Conservation (phyloP, 1,140 invertebrate species). For the Patella vulgata region DNA sequence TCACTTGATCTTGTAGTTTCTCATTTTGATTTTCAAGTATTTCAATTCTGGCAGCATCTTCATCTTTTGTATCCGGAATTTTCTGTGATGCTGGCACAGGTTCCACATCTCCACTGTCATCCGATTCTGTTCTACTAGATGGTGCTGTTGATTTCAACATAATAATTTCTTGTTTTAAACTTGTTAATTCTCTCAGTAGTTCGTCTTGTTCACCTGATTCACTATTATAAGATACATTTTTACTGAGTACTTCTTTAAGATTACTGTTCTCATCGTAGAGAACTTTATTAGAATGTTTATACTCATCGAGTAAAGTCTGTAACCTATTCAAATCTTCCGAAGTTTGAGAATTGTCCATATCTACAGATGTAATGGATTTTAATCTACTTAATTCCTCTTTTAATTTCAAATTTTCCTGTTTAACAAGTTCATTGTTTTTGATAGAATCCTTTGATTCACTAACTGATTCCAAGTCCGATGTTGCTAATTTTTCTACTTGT, state of each 20-base stretch:
- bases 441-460: no score
- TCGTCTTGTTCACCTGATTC: conserved; percentile 20
- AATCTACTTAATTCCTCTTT: no score
- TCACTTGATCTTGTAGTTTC: conserved; percentile 30
- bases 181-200: conserved; percentile 13
- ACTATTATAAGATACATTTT: conserved; percentile 1
- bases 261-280: no score
- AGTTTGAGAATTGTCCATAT: no score
- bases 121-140: not conserved
- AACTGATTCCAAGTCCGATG: no score
- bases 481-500: no score
- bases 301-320: not conserved
- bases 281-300: no score
- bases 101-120: not conserved
- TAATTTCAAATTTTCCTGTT: no score
- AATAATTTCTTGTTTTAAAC: not conserved
- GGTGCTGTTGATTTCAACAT: not conserved
- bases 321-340: conserved; percentile 24
- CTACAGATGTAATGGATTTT: no score
- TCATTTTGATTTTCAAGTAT: conserved; percentile 26
- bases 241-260: no score
- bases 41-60: conserved; percentile 1
- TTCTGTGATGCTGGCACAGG: conserved; percentile 7
- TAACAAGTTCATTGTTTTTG: no score
- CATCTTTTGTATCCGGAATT: no score